Conservation (phyloP, 2,888 invertebrate species). For the Microchrysa polita region DNA sequence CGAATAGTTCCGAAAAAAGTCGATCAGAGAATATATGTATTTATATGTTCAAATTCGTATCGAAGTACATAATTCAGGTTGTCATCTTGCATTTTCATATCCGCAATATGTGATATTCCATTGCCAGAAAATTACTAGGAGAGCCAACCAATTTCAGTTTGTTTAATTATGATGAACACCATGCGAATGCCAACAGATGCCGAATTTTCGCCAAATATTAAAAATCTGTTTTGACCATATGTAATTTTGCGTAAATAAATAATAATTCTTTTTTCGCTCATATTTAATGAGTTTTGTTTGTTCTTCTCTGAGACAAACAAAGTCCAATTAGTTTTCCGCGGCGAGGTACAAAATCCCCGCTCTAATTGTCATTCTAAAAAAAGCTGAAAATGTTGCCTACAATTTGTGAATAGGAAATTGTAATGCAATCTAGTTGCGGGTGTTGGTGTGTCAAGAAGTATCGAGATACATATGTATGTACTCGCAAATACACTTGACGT, state of each 20-base stretch:
- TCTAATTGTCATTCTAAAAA: background rate
- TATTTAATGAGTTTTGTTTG: background rate
- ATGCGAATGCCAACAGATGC: too few relatives aligned
- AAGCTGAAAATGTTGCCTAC: background rate
- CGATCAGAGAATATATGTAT: background rate
- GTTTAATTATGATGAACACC: too few relatives aligned
- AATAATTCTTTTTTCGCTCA: background rate
- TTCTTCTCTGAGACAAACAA: too few relatives aligned
- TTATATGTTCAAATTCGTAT: background rate
- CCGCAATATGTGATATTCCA: background rate
- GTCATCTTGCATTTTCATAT: background rate
- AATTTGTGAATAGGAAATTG: constrained; percentile 28
- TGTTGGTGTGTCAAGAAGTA: background rate
- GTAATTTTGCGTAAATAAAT: background rate
- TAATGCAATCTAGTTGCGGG: background rate
- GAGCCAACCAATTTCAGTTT: background rate
- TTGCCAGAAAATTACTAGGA: background rate
- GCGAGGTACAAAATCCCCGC: background rate
- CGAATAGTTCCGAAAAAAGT: background rate
- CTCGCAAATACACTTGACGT: background rate
- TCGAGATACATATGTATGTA: background rate
- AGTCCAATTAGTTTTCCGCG: constrained; percentile 3
- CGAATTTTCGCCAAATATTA: background rate
- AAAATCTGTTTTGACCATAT: background rate
- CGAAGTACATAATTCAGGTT: too few relatives aligned